Evolutionary conservation across 2,797 vertebrate genomes (phyloP), one percentile per base, ranked within the genome.

Genomic region (Fundulus diaphanus): DNA sequence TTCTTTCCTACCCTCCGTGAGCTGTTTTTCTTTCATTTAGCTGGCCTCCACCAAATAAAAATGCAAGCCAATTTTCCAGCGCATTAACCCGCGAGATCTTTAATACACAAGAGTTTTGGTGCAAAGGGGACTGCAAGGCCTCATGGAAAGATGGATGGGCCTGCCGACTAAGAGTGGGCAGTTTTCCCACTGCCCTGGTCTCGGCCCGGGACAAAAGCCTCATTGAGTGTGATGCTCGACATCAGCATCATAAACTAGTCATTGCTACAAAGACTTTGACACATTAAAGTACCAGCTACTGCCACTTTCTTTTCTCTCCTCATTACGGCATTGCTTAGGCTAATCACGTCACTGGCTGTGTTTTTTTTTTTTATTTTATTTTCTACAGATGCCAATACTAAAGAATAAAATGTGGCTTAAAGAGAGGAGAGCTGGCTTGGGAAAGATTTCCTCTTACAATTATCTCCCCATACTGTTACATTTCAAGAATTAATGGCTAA

Each of bases 31-130:
- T 96, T 97, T 97, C 95, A 95, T 94, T 97, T 96, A 95, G 96
- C 95, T 96, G 93, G 95, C 94, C 95, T 96, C 95, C 95, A 95
- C 96, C 97, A 97, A 67, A 98, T 98, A 97, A 98, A 98, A 98
- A 98, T 97, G 97, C 96, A 97, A 96, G 96, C 96, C 97, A 99
- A 99, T 99, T 99, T 99, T 99, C 97, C 98, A 99, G 97, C 95
- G 97, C 97, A 98, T 99, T 99, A 99, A 99, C 97, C 96, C 94
- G 84, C 94, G 95, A 97, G 96, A 97, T 96, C 96, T 97, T 97
- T 96, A 95, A 96, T 96, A 97, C 96, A 95, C 93, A 96, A 93
- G 94, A 94, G 94, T 92, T 94, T 94, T 91, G 87, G 93, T 94
- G 94, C 92, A 94, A 91, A 94, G 95, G 94, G 94, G 96, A 96